Evolutionary conservation across 2,113 vertebrate species (phyloP).

Genomic region (Coptodon bakossiorum): DNA sequence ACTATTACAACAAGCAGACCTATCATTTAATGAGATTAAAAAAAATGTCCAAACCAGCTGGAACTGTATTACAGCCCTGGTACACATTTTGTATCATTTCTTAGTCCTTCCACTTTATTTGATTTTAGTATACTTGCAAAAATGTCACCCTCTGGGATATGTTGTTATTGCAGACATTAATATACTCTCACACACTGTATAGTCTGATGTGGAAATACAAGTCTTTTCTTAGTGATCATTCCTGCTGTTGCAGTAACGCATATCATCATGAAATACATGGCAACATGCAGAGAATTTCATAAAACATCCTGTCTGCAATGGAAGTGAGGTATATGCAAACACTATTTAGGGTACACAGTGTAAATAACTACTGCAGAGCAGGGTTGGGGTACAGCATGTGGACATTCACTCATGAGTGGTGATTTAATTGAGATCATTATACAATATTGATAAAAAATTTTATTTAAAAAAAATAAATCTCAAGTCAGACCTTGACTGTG

Average conservation of each 20-base stretch:
- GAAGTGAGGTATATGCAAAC: neutral
- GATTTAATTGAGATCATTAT: neutral
- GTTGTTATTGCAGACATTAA: neutral
- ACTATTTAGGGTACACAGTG: neutral
- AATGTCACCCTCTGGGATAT: neutral
- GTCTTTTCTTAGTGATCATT: neutral
- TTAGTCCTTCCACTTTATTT: neutral
- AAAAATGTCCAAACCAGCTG: neutral
- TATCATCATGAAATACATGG: conserved; percentile 10
- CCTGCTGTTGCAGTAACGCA: conserved; percentile 11
- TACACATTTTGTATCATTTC: neutral
- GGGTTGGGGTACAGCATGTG: neutral
- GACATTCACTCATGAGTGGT: neutral
- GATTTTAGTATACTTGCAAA: neutral
- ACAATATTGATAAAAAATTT: neutral
- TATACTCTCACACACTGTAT: neutral
- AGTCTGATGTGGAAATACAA: neutral
- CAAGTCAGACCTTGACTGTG: neutral
- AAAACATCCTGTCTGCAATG: neutral
- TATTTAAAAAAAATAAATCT: neutral
- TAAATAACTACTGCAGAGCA: neutral
- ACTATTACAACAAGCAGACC: neutral
- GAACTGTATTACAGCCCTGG: neutral
- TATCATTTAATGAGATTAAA: neutral
- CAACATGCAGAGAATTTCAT: neutral